Base-by-base conservation (phyloP, 2,797 vertebrate species). In the Sebastes oblongus region DNA sequence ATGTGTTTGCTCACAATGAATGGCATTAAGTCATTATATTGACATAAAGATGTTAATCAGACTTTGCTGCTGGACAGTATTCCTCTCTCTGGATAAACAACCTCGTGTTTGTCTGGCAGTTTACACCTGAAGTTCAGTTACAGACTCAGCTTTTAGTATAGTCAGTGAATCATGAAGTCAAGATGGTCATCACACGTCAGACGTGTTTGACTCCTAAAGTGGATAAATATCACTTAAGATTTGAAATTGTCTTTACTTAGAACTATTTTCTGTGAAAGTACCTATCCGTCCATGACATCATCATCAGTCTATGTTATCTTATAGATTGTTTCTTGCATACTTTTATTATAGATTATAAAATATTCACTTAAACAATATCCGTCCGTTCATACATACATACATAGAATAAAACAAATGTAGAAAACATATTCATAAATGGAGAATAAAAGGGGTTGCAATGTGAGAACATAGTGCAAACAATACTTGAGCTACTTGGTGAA, bases 1-100 rank as follows among this genome's bases (percentile, higher is more conserved):
- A 56, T 6, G 22, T 75, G 83, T 85, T 91, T 89, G 84, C 30
- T 78, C 70, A 68, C 39, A 73, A 73, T 56, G 58, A 81, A 85
- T 77, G 5, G 5, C 67, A 71, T 75, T 50, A 70, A 81, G 78
- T 86, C 39, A 14, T 76, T 76, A 72, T 84, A 60, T 81, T 82
- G 75, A 82, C 72, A 55, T 30, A 75, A 74, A 71, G 80, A 72
- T 83, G 84, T 77, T 20, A 83, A 86, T 86, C 25, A 54, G 42
- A 65, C 81, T 30, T 22, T 2, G 30, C 65, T 60, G 80, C 61
- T 24, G 74, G 69, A 80, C 75, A 65, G 18, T 64, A 61, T 74
- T 69, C 30, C 65, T 75, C 30, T 66, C 50, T 5, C 62, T 42
- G 39, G 39, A 42, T 42, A 42, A 42, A 42, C 39, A 42, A 36